Conservation (phyloP, 2,797 vertebrate genomes). For the Botia almorhae region DNA sequence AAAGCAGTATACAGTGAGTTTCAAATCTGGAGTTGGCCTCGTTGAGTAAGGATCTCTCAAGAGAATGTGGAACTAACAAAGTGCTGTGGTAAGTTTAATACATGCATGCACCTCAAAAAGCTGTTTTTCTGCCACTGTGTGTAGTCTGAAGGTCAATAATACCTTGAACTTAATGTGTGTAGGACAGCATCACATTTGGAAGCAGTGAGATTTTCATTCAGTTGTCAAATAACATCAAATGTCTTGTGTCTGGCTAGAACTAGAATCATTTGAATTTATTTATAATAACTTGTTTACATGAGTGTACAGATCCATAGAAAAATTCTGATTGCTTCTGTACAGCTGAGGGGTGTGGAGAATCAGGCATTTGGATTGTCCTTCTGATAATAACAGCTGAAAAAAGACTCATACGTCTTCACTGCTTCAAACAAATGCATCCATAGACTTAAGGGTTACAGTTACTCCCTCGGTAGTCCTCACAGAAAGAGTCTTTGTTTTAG, state of each 20-base stretch:
- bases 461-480: conserved; percentile 23
- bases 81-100: not conserved
- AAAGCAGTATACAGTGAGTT: conserved; percentile 70
- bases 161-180: not conserved
- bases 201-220: too few species aligned
- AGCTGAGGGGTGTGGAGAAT: conserved; percentile 6
- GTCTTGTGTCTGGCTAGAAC: too few species aligned
- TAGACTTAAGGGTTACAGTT: conserved; percentile 35
- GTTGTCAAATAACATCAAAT: too few species aligned
- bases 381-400: conserved; percentile 49
- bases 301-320: too few species aligned
- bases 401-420: conserved; percentile 33
- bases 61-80: not conserved
- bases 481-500: conserved; percentile 52
- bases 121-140: not conserved
- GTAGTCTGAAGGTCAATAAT: not conserved
- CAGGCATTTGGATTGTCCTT: not conserved
- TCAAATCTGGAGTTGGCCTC: conserved; percentile 61
- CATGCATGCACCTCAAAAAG: not conserved
- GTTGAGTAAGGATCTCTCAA: conserved; percentile 51
- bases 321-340: not conserved
- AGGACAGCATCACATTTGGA: not conserved
- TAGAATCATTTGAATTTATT: not conserved
- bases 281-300: too few species aligned
- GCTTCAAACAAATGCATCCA: conserved; percentile 8